Base-by-base conservation (phyloP, 2,888 invertebrate species). In the Harpalus rufipes region DNA sequence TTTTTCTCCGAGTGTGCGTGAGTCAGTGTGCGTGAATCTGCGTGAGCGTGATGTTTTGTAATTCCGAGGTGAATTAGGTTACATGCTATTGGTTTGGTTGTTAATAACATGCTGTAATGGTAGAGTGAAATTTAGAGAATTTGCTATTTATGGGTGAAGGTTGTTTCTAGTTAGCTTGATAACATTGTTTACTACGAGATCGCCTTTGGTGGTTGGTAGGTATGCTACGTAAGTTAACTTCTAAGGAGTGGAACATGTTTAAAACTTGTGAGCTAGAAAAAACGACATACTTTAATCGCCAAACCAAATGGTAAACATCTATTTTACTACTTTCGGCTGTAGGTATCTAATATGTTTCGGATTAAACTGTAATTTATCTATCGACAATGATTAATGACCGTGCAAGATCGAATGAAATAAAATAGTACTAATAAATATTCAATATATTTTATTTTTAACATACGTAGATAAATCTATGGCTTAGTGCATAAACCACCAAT, bases 51-150 rank as follows among this genome's bases (percentile, higher is more conserved):
- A 58, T 59, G 32, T 58, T 56, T 68, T 74, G 74, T 51, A 74
- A 68, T 82, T 82, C 39, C 14, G 41, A 82, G 41, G 44, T 59
- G 68, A 82, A 74, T 82, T 74, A 58, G 82, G 82, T 74, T 83
- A 74, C 78, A 58, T 78, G 78, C 78, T 78, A 58, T 41, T 32
- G 41, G 56, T 58, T 78, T 51, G 44, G 51, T 58, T 32, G 56
- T 78, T 78, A 78, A 78, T 78, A 78, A 78, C 18, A 78, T 78
- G 78, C 58, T 78, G 56, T 74, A 74, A 74, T 74, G 44, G 25
- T 12, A 41, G 18, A 74, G 72, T 74, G 72, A 74, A 74, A 74
- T 74, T 74, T 44, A 74, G 72, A 74, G 72, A 74, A 74, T 74
- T 74, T 44, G 72, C 72, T 74, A 74, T 74, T 74, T 74, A 74